These are phyloP conservation scores for Athripsodes cinereus DNA, from an alignment of 2,888 invertebrate genomes.

Conservation along the genomic window DNA sequence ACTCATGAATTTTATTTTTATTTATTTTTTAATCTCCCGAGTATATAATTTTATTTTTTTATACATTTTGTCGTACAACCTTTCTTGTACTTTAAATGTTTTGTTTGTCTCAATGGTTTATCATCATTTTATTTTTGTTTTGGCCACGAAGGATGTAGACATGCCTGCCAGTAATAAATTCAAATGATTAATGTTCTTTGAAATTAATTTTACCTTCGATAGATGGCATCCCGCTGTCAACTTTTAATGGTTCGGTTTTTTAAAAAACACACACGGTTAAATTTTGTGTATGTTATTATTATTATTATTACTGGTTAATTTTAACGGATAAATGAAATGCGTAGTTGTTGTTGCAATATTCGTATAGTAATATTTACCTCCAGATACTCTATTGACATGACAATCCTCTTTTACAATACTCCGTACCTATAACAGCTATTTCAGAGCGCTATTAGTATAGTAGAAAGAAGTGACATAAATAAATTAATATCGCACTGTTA, in stretches of 20 bases:
- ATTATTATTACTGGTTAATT: too few relatives aligned
- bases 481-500: too few relatives aligned
- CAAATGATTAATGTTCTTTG: conserved; percentile 26
- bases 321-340: too few relatives aligned
- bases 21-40: too few relatives aligned
- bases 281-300: not conserved
- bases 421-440: too few relatives aligned
- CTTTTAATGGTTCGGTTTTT: conserved; percentile 25
- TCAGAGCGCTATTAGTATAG: too few relatives aligned
- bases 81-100: conserved; percentile 12
- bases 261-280: conserved; percentile 1
- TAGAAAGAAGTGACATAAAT: too few relatives aligned
- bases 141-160: conserved; percentile 23
- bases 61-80: conserved; percentile 26
- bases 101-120: not conserved
- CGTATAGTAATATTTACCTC: too few relatives aligned
- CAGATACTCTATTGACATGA: too few relatives aligned
- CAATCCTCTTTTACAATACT: too few relatives aligned
- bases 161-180: conserved; percentile 26
- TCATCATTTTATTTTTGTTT: conserved; percentile 12
- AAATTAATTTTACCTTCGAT: conserved; percentile 29
- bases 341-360: too few relatives aligned
- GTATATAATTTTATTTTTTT: conserved; percentile 13
- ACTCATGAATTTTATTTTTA: too few relatives aligned
- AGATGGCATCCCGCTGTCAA: conserved; percentile 28